Percentiles rank a stretch among this genome's conserved stretches.
These are phyloP conservation scores for Lepus europaeus DNA, from an alignment of 2,113 vertebrate species.

Conservation along the genomic window DNA sequence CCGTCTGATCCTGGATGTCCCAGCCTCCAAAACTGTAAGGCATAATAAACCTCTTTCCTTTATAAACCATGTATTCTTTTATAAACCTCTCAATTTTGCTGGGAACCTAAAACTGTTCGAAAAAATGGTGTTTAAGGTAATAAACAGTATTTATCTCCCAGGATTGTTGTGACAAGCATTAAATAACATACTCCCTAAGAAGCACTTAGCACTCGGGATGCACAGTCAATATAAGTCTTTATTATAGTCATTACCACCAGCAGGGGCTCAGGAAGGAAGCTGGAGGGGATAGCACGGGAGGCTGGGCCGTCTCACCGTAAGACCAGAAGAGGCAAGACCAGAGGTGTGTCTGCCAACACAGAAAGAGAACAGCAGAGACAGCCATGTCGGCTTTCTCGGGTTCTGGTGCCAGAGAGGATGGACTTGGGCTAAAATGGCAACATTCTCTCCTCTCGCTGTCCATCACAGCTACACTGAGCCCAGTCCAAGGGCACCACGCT, in stretches of 20 bases:
- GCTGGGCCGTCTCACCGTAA: neutral
- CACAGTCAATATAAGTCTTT: neutral
- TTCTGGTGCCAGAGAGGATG: neutral
- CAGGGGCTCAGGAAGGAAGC: neutral
- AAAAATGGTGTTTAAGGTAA: neutral
- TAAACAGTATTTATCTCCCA: neutral
- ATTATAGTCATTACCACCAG: neutral
- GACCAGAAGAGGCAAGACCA: neutral
- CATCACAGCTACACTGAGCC: neutral
- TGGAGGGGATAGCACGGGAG: rapidly evolving
- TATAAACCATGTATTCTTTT: neutral
- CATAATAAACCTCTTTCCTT: neutral
- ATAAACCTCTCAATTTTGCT: neutral
- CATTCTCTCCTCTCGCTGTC: rapidly evolving
- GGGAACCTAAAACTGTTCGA: neutral
- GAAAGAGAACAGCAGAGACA: neutral
- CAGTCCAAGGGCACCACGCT: neutral
- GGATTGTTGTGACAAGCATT: neutral
- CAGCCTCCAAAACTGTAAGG: neutral
- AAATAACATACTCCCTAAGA: neutral
- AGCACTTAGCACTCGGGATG: neutral
- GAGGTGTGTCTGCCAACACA: neutral
- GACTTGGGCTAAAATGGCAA: neutral
- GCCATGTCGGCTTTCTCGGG: rapidly evolving
- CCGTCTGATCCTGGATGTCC: no score